phyloP scores from a whole-genome alignment of 2,113 vertebrate species.

The Polypterus bichir region DNA sequence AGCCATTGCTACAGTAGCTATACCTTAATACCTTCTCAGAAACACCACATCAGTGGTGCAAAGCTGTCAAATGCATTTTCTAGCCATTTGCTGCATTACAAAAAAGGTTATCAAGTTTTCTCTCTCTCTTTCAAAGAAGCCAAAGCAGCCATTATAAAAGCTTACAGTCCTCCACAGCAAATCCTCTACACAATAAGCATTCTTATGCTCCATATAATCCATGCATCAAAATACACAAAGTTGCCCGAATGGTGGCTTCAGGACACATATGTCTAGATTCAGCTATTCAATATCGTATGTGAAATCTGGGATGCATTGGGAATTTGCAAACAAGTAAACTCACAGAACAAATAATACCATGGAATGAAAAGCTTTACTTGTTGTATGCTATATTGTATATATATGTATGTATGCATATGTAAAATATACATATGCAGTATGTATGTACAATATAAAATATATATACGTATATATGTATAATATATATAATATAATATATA shows the following conservation, averaged over 20 bases:
- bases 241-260: conserved; percentile 8
- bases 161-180: conserved; percentile 17
- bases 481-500: too few relatives aligned
- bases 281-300: too few relatives aligned
- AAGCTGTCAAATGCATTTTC: too few relatives aligned
- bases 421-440: neutral
- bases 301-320: too few relatives aligned
- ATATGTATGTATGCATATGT: neutral
- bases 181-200: conserved; percentile 18
- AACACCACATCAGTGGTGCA: too few relatives aligned
- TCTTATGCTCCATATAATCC: conserved; percentile 38
- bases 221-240: conserved; percentile 16
- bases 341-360: neutral
- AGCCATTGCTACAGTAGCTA: too few relatives aligned
- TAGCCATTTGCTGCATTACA: too few relatives aligned
- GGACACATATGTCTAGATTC: conserved; percentile 7
- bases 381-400: neutral
- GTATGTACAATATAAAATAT: neutral
- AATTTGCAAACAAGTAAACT: too few relatives aligned
- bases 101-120: too few relatives aligned
- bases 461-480: neutral
- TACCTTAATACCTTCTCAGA: too few relatives aligned
- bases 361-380: neutral
- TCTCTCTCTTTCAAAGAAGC: neutral
- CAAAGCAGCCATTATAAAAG: conserved; percentile 13